These are phyloP conservation scores for Platycnemis pennipes DNA, from an alignment of 2,888 invertebrate genomes.

Conservation along the genomic window DNA sequence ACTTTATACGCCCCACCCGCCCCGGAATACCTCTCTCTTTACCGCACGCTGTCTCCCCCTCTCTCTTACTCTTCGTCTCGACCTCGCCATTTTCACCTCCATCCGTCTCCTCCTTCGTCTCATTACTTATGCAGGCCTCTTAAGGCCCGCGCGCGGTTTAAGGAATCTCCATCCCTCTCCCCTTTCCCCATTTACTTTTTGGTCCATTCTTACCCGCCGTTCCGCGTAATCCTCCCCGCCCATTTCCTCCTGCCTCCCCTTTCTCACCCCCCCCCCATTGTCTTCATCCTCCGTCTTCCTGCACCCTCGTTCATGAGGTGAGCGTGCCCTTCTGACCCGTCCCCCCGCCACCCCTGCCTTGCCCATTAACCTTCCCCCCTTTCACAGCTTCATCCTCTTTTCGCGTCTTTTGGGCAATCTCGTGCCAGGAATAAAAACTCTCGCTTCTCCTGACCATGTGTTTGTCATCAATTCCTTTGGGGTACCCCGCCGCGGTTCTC, in stretches of 20 bases:
- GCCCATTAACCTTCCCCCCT: neutral
- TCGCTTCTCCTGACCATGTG: conserved; percentile 16
- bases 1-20: neutral
- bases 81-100: conserved; percentile 10
- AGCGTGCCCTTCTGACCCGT: neutral
- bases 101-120: neutral
- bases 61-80: too few relatives aligned
- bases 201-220: neutral
- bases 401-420: neutral
- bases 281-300: too few relatives aligned
- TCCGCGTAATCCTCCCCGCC: neutral
- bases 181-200: neutral
- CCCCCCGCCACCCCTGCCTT: neutral
- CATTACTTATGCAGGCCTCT: conserved; percentile 62
- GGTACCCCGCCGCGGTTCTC: neutral
- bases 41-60: neutral
- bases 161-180: conserved; percentile 22
- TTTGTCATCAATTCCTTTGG: conserved; percentile 16
- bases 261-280: neutral
- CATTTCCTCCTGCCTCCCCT: neutral
- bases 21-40: neutral
- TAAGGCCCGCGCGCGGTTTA: conserved; percentile 50
- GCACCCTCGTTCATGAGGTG: too few relatives aligned
- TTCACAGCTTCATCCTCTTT: neutral
- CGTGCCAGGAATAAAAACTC: neutral